Evolutionary conservation across 2,888 invertebrate species (phyloP).

Genomic region (Stomorhina lunata): DNA sequence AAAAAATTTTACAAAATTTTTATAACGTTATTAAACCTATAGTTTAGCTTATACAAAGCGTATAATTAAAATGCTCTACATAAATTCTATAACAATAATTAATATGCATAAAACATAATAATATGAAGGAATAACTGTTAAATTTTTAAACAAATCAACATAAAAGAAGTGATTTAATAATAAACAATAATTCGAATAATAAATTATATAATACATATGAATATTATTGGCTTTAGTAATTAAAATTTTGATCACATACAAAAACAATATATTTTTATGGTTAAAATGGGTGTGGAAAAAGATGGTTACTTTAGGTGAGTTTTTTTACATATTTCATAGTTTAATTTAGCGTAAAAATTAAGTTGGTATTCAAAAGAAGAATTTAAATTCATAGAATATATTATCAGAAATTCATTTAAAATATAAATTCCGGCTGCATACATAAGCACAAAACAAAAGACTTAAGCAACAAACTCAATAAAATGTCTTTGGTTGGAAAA

Average conservation of each 20-base stretch:
- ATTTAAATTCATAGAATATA: not conserved
- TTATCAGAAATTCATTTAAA: not conserved
- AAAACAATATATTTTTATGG: not conserved
- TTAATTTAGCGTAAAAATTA: not conserved
- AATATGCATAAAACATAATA: conserved; percentile 6
- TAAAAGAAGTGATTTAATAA: not conserved
- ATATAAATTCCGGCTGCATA: not conserved
- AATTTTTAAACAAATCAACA: not conserved
- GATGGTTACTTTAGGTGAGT: too few relatives aligned
- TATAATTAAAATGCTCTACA: not conserved
- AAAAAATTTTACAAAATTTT: not conserved
- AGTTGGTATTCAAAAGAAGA: not conserved
- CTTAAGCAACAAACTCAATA: conserved; percentile 16
- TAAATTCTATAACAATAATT: not conserved
- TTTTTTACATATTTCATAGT: not conserved
- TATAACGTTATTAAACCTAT: not conserved
- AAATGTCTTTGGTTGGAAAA: not conserved
- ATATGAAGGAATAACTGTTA: not conserved
- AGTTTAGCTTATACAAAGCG: not conserved
- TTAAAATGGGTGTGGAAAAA: conserved; percentile 6
- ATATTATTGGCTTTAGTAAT: not conserved
- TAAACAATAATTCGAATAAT: not conserved
- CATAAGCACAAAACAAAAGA: conserved; percentile 36
- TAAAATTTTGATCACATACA: not conserved
- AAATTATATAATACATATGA: not conserved